Evolutionary conservation across 2,888 invertebrate species (phyloP), one percentile per base, ranked within the genome.

Genomic region (Orgyia antiqua): DNA sequence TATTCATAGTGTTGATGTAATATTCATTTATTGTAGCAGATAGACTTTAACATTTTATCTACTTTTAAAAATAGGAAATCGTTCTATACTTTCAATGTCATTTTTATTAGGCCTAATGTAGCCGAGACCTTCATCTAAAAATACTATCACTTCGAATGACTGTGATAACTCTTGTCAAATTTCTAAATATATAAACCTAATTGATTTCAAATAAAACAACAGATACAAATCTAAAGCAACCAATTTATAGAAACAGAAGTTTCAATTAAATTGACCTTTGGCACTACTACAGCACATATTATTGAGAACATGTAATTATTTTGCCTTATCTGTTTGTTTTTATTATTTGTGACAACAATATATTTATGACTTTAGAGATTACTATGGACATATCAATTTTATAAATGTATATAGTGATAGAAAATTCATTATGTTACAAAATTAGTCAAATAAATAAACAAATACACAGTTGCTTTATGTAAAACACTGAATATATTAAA

Each of bases 101-200:
- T 51, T 51, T 63, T 61, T 51, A 68, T 70, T 66, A 63, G 41
- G 52, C 45, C 46, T 46, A 48, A 51, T 59, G 54, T 67, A 66
- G 64, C 68, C 64, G 56, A 79, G 76, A 83, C 83, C 83, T 84
- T 82, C 80, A 47, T 64, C 82, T 83, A 83, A 58, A 74, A 82
- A 82, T 83, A 82, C 52, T 47, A 48, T 58, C 55, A 56, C 47
- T 60, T 45, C 48, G 51, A 39, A 31, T 30, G 43, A 38, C 51
- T 51, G 43, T 54, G 51, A 55, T 60, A 51, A 49, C 45, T 42
- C 51, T 43, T 48, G 42, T 23, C 35, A 45, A 27, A 36, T 33
- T 29, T 39, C 29, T 27, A 31, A 24, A 19, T 45, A 46, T 33
- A 39, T 46, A 47, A 15, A 41, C 49, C 28, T 8, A 7, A 15